Base-by-base conservation (phyloP, 1,140 invertebrate genomes). In the Pectinophora gossypiella region DNA sequence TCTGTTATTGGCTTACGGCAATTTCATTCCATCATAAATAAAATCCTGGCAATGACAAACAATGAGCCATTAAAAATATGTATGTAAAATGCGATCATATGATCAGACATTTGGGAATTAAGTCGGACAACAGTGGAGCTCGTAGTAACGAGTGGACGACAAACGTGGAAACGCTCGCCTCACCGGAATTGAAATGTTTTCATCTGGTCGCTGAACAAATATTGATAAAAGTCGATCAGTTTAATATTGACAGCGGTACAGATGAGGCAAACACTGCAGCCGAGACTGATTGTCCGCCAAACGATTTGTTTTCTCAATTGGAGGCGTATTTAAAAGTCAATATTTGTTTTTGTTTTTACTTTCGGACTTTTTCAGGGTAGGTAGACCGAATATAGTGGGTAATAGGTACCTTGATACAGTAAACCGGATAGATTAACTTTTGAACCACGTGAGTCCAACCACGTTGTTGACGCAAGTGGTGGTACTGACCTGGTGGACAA, bases 401-500 rank as follows among this genome's bases (percentile, higher is more conserved):
- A n/a, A n/a, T n/a, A n/a, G n/a, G n/a, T n/a, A n/a, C n/a, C n/a
- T n/a, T n/a, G n/a, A n/a, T n/a, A n/a, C n/a, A n/a, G n/a, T n/a
- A n/a, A n/a, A n/a, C n/a, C n/a, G n/a, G n/a, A n/a, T n/a, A n/a
- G n/a, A n/a, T n/a, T n/a, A n/a, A n/a, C n/a, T n/a, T n/a, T n/a
- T n/a, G n/a, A n/a, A n/a, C n/a, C n/a, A n/a, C n/a, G n/a, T n/a
- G n/a, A n/a, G n/a, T n/a, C n/a, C n/a, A n/a, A 32, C 27, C n/a
- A 7, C 27, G n/a, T 32, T 3, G n/a, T 32, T 32, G 2, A 12
- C n/a, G 1, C 1, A 3, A 32, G 2, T 23, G 22, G 4, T 23
- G 4, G 9, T 44, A 12, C 59, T 54, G 52, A 79, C 82, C 82
- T 85, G 78, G 67, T 61, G 82, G 82, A 64, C 82, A 85, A 16